Evolutionary conservation across 2,888 invertebrate genomes (phyloP).

Genomic region (Melieria picta): DNA sequence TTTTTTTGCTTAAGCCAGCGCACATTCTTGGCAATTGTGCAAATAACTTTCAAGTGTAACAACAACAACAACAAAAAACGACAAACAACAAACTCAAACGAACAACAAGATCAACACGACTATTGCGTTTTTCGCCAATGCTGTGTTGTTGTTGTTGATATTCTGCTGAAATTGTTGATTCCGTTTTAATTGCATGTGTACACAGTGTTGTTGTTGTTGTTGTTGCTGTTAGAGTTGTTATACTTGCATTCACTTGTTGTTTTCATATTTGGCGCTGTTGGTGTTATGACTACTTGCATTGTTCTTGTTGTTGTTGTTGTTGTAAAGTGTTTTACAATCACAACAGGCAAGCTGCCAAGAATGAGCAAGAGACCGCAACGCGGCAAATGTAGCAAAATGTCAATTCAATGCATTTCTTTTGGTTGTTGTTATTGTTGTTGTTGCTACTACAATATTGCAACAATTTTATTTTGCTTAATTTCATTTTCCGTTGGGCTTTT

Average conservation of each 20-base stretch:
- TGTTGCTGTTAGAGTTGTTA: slow-evolving; percentile 24
- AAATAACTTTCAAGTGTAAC: slow-evolving; percentile 15
- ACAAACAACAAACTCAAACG: not conserved
- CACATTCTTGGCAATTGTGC: not conserved
- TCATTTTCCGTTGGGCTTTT: not conserved
- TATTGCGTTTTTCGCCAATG: too few species aligned
- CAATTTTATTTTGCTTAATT: not conserved
- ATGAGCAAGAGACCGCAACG: too few species aligned
- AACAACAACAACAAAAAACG: slow-evolving; percentile 1
- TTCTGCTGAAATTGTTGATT: not conserved
- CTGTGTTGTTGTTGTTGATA: not conserved
- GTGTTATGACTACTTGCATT: too few species aligned
- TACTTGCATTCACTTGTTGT: too few species aligned
- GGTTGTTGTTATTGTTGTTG: slow-evolving; percentile 14
- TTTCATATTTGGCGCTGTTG: too few species aligned
- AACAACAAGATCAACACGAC: not conserved
- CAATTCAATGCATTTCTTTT: slow-evolving; percentile 8
- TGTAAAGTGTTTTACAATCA: too few species aligned
- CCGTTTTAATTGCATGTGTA: slow-evolving; percentile 17
- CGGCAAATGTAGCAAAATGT: too few species aligned
- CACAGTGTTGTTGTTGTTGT: slow-evolving; percentile 14
- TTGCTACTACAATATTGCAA: slow-evolving; percentile 8
- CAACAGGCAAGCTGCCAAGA: too few species aligned
- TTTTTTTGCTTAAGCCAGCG: not conserved
- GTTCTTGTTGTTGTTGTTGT: too few species aligned